Base-by-base conservation (phyloP, 2,888 invertebrate species). In the Phasia obesa region DNA sequence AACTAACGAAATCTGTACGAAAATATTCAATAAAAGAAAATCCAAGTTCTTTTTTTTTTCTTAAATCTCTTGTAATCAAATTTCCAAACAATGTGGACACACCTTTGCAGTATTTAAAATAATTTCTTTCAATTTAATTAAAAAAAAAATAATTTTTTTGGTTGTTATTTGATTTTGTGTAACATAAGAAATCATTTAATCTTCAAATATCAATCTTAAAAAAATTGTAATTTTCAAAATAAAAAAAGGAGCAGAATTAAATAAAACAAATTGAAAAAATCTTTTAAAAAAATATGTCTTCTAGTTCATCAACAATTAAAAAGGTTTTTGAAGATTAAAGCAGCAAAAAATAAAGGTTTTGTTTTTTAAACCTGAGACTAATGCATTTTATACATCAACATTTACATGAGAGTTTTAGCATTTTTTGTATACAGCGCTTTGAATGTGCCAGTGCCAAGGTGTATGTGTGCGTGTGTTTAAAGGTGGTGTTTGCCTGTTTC, bases 271-370 rank as follows among this genome's bases (percentile, higher is more conserved):
- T 31, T 4, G n/a, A 1, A 35, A 62, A 35, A 70, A 47, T 23
- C 17, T 21, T 64, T 19, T 0, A 67, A 13, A 47, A 79, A 79
- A n/a, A n/a, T n/a, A 79, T 79, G 83, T 83, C 83, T 83, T 78
- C 65, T 83, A 79, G 79, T 83, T 79, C 83, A 83, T 79, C 78
- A 83, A 75, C 79, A 83, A 83, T 83, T 83, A 71, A 75, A 83
- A 75, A 83, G 79, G 64, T 75, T 71, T 70, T 59, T 59, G 19
- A 49, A 75, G 83, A 83, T 83, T 83, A 79, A 79, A 15, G 44
- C 73, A 73, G 31, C 49, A 31, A 47, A 53, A 62, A 53, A 70
- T 65, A 81, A 73, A 77, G 64, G 67, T 49, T 17, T 38, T 19
- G 9, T 7, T 64, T 35, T 67, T 71, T 69, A 27, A 83, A 71